These are phyloP conservation scores for Girardinus metallicus DNA, from an alignment of 2,797 vertebrate species.

Conservation along the genomic window DNA sequence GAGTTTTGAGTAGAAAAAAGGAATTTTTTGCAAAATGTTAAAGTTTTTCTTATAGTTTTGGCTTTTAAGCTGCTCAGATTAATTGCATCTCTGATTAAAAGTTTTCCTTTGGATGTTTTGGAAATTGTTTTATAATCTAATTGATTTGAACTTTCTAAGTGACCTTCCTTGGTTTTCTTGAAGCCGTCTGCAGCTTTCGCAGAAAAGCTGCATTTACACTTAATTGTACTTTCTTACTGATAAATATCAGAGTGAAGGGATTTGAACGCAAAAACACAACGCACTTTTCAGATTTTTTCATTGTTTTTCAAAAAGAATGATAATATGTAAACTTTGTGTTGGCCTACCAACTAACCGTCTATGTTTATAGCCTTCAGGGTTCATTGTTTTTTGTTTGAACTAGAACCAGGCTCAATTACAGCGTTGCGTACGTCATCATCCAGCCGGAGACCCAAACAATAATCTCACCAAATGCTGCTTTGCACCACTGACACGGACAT, in stretches of 20 bases:
- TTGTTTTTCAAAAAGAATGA: too few species aligned
- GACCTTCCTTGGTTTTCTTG: neutral
- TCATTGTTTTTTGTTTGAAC: conserved; percentile 19
- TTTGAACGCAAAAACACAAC: neutral
- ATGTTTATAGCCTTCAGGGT: neutral
- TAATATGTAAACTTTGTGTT: neutral
- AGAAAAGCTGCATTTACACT: neutral
- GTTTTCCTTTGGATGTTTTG: neutral
- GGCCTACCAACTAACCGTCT: neutral
- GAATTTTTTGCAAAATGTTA: too few species aligned
- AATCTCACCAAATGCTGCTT: conserved; percentile 55
- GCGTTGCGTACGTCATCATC: conserved; percentile 41
- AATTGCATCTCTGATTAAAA: too few species aligned
- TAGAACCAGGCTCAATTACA: conserved; percentile 37
- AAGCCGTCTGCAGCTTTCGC: neutral
- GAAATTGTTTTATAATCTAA: neutral
- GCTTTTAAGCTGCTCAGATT: too few species aligned
- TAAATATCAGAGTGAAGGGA: neutral
- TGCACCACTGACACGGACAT: conserved; percentile 58
- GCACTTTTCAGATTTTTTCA: neutral
- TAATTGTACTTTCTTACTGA: too few species aligned
- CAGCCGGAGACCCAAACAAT: conserved; percentile 59
- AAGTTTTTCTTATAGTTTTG: too few species aligned
- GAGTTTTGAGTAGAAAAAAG: too few species aligned
- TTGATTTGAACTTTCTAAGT: neutral